Base-by-base conservation (phyloP, 2,797 vertebrate genomes). In the Pitangus sulphuratus region DNA sequence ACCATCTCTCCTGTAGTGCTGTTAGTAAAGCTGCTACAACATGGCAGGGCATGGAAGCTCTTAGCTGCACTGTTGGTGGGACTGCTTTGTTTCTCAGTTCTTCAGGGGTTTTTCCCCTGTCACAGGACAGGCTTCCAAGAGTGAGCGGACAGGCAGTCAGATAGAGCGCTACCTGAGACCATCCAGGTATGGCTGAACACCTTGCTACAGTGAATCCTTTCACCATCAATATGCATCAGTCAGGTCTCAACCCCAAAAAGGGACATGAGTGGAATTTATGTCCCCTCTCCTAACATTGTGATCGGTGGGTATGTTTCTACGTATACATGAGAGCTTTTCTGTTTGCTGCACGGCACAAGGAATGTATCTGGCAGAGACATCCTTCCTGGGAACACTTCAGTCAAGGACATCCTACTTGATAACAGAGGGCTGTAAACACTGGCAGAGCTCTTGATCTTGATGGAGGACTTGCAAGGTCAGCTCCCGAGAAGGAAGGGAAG, bases 361-460 rank as follows among this genome's bases (percentile, higher is more conserved):
- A 93, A 72, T 76, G 58, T 0, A 0, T 44, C 42, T 50, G 35
- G 22, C 26, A 57, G 69, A 85, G 33, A 84, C 51, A 84, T 81
- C 71, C 91, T 91, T 96, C 89, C 91, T 70, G 72, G 89, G 47
- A 78, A 6, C 82, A 76, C 93, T 96, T 84, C 76, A 92, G 65
- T 72, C 87, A 86, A 96, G 94, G 65, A 87, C 65, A 68, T 86
- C 54, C 87, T 81, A 31, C 72, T 91, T 58, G 45, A 86, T 2
- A 18, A 72, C 71, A 60, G 61, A 85, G 42, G 17, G 30, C 1
- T 88, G 50, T 66, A 90, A 96, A 87, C 65, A 78, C 42, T 48
- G 31, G 31, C 50, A 47, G 39, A 30, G 8, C 47, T 54, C 56
- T 64, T 56, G 31, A 53, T 80, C 7, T 68, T 56, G 35, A 53